Conservation (phyloP, 2,113 vertebrate genomes). For the Spilogale gracilis region DNA sequence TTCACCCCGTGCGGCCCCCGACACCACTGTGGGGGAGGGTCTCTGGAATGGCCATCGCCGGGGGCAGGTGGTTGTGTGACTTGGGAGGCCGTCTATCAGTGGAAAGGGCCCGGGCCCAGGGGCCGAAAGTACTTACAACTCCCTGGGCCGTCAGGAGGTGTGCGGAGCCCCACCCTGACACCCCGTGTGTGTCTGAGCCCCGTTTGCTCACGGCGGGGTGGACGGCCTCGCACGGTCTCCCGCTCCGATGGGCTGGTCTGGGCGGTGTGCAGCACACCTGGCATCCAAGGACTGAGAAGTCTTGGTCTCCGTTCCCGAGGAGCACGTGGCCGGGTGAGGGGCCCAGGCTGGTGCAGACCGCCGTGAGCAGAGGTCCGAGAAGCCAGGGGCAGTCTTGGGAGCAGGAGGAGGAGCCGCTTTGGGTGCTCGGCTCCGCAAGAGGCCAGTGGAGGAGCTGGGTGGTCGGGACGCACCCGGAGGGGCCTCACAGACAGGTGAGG, state of each 20-base stretch:
- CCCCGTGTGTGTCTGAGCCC: background rate
- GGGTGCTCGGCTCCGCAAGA: background rate
- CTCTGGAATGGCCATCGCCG: background rate
- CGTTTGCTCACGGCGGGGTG: background rate
- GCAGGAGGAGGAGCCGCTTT: background rate
- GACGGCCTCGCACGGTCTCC: background rate
- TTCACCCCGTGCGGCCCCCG: fast-evolving
- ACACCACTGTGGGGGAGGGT: background rate
- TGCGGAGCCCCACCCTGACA: background rate
- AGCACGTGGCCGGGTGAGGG: background rate
- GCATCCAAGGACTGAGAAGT: background rate
- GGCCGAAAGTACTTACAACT: background rate
- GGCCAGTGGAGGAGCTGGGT: background rate
- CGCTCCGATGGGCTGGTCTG: background rate
- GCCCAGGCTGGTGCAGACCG: background rate
- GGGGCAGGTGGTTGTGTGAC: background rate
- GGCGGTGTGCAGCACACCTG: background rate
- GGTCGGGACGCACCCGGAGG: background rate
- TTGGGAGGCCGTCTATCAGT: background rate
- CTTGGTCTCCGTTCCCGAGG: background rate
- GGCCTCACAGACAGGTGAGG: background rate
- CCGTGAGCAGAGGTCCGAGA: too few relatives aligned
- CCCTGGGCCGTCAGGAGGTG: background rate
- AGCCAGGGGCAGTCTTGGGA: background rate
- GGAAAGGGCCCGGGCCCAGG: too few relatives aligned